Conservation (phyloP, 2,888 invertebrate species). For the Conchocele bisecta region DNA sequence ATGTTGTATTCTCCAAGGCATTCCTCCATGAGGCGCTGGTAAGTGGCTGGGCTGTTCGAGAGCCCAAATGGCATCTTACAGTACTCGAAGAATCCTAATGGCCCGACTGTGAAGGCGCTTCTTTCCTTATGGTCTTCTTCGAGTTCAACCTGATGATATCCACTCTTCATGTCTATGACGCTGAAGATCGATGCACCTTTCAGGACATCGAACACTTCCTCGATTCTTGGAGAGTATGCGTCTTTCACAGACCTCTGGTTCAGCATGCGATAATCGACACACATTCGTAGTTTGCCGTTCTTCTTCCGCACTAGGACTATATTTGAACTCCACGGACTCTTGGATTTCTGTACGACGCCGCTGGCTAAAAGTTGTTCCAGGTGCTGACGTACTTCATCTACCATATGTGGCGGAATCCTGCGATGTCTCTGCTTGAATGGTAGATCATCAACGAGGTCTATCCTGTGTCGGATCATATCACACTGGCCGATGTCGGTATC, state of each 20-base stretch:
- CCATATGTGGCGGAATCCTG: conserved; percentile 15
- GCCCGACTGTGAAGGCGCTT: conserved; percentile 13
- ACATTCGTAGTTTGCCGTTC: conserved; percentile 12
- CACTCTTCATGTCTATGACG: too few relatives aligned
- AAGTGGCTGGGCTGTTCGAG: conserved; percentile 32
- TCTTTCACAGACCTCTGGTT: conserved; percentile 11
- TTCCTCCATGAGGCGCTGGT: conserved; percentile 46
- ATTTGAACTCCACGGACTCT: conserved; percentile 5
- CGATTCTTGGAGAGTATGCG: too few relatives aligned
- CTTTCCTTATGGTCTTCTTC: conserved; percentile 6
- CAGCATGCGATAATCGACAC: conserved; percentile 9
- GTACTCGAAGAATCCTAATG: conserved; percentile 2
- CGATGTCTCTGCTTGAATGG: conserved; percentile 24
- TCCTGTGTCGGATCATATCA: conserved; percentile 12
- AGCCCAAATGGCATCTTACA: conserved; percentile 10
- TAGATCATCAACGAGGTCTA: conserved; percentile 6
- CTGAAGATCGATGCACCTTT: too few relatives aligned
- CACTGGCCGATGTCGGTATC: conserved; percentile 27
- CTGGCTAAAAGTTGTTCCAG: conserved; percentile 14
- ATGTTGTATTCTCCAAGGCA: conserved; percentile 34
- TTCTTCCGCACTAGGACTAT: conserved; percentile 9
- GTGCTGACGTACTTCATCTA: conserved; percentile 17
- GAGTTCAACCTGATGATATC: conserved; percentile 6
- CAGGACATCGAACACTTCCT: conserved; percentile 11
- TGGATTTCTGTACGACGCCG: conserved; percentile 10